Evolutionary conservation across 2,888 invertebrate species (phyloP).

Genomic region (Lithophane leautieri): DNA sequence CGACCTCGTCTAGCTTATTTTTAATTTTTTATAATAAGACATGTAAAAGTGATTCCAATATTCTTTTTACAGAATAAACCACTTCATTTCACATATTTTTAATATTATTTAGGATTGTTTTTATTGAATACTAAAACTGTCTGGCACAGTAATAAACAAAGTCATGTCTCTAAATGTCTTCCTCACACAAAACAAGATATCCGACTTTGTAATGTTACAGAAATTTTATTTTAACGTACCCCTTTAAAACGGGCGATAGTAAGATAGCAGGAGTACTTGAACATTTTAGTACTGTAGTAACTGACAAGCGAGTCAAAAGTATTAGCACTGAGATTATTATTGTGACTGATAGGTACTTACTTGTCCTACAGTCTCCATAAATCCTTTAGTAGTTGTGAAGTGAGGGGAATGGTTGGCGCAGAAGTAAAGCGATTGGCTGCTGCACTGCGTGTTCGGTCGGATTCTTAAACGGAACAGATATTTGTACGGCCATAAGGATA

Average conservation of each 20-base stretch:
- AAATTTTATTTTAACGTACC: constrained; percentile 59
- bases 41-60: too few species aligned
- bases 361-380: background rate
- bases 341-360: too few species aligned
- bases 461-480: background rate
- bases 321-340: constrained; percentile 21
- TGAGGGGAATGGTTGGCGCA: background rate
- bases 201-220: constrained; percentile 57
- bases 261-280: constrained; percentile 34
- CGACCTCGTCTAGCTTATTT: too few species aligned
- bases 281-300: constrained; percentile 36
- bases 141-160: constrained; percentile 57
- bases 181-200: constrained; percentile 46
- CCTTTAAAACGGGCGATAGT: constrained; percentile 41
- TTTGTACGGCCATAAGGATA: too few species aligned
- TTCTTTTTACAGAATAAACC: too few species aligned
- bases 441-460: background rate
- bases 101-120: constrained; percentile 2
- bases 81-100: too few species aligned
- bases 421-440: background rate
- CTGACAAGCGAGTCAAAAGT: constrained; percentile 15
- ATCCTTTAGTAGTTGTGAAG: background rate
- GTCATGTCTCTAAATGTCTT: constrained; percentile 46
- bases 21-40: too few species aligned
- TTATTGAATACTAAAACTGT: constrained; percentile 52